Percentiles rank a stretch among this genome's conserved stretches.
phyloP scores from a whole-genome alignment of 2,113 vertebrate species.

The Hassar affinis region DNA sequence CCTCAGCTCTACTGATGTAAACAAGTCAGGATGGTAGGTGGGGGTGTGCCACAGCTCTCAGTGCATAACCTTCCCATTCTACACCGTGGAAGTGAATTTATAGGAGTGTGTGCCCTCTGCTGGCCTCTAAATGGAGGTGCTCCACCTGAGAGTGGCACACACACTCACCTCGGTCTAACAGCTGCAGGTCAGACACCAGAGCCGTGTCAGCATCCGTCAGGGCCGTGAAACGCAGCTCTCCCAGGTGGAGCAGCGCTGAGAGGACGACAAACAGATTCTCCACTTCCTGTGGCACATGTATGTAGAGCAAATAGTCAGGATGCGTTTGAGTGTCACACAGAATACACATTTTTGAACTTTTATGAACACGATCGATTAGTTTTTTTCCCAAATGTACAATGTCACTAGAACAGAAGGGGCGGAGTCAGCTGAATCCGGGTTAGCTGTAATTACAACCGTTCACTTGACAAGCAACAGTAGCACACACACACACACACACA shows the following conservation, averaged over 20 bases:
- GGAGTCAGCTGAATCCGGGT: neutral
- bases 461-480: neutral
- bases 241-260: slow-evolving; percentile 84
- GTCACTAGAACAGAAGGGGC: neutral
- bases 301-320: neutral
- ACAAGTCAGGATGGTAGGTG: slow-evolving; percentile 44
- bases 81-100: neutral
- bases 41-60: slow-evolving; percentile 34
- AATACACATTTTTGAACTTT: neutral
- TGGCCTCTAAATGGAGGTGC: slow-evolving; percentile 2
- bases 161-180: slow-evolving; percentile 88
- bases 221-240: slow-evolving; percentile 81
- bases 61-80: slow-evolving; percentile 2
- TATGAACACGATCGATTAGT: neutral
- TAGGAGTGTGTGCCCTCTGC: slow-evolving; percentile 40
- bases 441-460: neutral
- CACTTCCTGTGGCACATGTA: slow-evolving; percentile 74
- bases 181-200: slow-evolving; percentile 85
- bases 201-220: slow-evolving; percentile 79
- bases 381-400: neutral
- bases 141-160: neutral
- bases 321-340: neutral
- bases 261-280: slow-evolving; percentile 88
- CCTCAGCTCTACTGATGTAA: slow-evolving; percentile 49
- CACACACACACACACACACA: neutral